Conservation (phyloP, 2,888 invertebrate species). For the Gortyna flavago region DNA sequence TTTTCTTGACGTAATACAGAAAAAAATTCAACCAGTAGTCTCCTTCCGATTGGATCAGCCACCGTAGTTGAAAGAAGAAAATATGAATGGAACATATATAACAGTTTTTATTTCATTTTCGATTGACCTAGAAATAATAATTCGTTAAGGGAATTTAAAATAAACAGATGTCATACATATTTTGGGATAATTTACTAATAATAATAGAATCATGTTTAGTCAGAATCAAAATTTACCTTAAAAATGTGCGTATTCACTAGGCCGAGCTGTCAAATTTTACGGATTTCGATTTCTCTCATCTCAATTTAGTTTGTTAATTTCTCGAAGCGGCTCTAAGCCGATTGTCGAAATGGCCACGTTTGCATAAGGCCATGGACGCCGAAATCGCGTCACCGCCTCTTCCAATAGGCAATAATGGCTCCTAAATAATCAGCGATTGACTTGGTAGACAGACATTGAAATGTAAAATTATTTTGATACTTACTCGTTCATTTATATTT, state of each 20-base stretch:
- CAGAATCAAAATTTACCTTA: conserved; percentile 5
- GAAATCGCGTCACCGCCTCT: conserved; percentile 68
- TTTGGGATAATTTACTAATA: conserved; percentile 3
- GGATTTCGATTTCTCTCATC: conserved; percentile 61
- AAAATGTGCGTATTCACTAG: conserved; percentile 17
- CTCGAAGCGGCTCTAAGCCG: conserved; percentile 61
- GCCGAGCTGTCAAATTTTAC: conserved; percentile 20
- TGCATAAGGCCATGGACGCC: conserved; percentile 75
- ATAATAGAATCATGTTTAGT: background rate
- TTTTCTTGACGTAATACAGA: conserved; percentile 25
- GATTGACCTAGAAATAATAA: conserved; percentile 21
- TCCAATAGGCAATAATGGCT: conserved; percentile 66
- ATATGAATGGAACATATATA: conserved; percentile 7
- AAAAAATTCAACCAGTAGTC: background rate
- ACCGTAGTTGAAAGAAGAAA: conserved; percentile 4
- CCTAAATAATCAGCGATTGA: conserved; percentile 62
- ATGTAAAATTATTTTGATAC: conserved; percentile 17
- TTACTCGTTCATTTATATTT: conserved; percentile 9
- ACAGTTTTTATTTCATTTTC: conserved; percentile 29
- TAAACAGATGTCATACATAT: background rate
- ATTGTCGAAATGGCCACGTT: conserved; percentile 72
- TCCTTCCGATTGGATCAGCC: background rate
- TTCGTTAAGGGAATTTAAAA: background rate
- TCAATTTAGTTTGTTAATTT: conserved; percentile 68
- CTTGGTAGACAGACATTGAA: conserved; percentile 24